Conservation (phyloP, 2,797 vertebrate species). For the Melanogrammus aeglefinus region DNA sequence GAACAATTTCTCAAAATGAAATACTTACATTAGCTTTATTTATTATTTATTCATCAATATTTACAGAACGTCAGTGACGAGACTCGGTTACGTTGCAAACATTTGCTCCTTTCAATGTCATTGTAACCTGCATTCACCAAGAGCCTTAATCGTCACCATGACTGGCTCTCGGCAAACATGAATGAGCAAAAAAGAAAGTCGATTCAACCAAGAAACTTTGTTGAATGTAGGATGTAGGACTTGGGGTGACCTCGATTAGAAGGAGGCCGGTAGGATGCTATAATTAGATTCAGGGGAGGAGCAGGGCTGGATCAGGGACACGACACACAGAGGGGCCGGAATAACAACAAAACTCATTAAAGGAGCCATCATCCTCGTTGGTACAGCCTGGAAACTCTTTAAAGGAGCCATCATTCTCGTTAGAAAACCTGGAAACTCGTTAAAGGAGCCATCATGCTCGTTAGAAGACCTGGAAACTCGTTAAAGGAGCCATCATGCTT, state of each 20-base stretch:
- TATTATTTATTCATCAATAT: not conserved
- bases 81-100: not conserved
- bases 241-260: conserved; percentile 76
- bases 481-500: not conserved
- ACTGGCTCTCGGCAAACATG: not conserved
- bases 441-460: not conserved
- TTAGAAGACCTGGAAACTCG: not conserved
- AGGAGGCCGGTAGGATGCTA: conserved; percentile 71
- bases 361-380: not conserved
- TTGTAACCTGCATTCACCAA: not conserved
- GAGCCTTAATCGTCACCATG: not conserved
- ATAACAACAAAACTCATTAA: conserved; percentile 54
- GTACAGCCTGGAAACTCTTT: not conserved
- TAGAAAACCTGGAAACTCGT: not conserved
- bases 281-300: conserved; percentile 68
- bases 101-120: not conserved
- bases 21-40: not conserved
- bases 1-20: not conserved
- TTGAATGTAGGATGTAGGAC: conserved; percentile 60
- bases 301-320: conserved; percentile 66
- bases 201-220: conserved; percentile 4
- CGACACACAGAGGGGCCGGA: conserved; percentile 55
- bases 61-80: not conserved
- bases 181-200: not conserved
- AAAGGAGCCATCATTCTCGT: not conserved